Conservation (phyloP, 2,888 invertebrate genomes). For the Argyresthia albistria region DNA sequence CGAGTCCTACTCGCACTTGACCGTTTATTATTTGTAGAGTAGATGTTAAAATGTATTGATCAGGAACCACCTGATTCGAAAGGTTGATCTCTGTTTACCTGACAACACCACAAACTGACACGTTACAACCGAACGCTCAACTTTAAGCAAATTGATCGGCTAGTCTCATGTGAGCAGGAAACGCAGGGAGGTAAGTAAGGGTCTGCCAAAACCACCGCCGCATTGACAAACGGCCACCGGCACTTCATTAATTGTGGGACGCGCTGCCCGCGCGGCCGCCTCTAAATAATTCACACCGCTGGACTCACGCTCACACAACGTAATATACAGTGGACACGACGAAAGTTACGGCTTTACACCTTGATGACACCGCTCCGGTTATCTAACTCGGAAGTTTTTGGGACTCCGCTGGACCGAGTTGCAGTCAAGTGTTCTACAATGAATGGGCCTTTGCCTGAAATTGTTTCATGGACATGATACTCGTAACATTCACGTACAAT, state of each 20-base stretch:
- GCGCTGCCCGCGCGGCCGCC: constrained; percentile 50
- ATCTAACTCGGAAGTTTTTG: not conserved
- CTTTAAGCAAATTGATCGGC: too few species aligned
- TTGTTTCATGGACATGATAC: too few species aligned
- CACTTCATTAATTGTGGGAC: constrained; percentile 65
- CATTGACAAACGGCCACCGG: constrained; percentile 62
- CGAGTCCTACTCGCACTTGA: too few species aligned
- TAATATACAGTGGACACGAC: constrained; percentile 36
- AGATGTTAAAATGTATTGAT: not conserved
- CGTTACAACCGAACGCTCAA: too few species aligned
- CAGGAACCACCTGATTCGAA: too few species aligned
- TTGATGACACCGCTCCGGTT: not conserved
- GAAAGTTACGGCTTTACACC: constrained; percentile 29
- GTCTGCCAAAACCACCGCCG: constrained; percentile 36
- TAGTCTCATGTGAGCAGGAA: too few species aligned
- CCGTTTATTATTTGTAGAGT: too few species aligned
- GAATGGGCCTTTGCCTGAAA: too few species aligned
- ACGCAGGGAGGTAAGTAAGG: constrained; percentile 25
- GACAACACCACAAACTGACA: too few species aligned
- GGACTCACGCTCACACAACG: constrained; percentile 30
- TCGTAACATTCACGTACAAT: too few species aligned
- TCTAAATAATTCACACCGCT: constrained; percentile 64
- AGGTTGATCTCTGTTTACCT: too few species aligned
- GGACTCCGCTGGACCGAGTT: not conserved
- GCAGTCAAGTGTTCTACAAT: too few species aligned